Percentiles rank a stretch among this genome's conserved stretches.
Conservation (phyloP, 2,113 vertebrate species). For the Sakesphorus luctuosus region DNA sequence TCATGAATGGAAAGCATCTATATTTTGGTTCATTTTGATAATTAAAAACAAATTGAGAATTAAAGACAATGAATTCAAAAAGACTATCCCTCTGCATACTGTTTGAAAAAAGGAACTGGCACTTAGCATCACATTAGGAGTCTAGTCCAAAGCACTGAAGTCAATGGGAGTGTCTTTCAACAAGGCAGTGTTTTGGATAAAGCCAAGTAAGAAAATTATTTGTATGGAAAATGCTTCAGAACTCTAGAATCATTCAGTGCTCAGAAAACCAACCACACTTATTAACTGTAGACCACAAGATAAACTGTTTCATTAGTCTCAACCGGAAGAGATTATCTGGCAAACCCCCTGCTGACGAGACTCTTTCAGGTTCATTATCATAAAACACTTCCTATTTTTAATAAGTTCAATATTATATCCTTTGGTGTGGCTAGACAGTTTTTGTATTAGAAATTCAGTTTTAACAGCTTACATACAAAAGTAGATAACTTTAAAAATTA, state of each 20-base stretch:
- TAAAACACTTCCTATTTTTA: not conserved
- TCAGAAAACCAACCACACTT: not conserved
- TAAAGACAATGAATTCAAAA: conserved; percentile 21
- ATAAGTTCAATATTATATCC: not conserved
- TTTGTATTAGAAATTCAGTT: not conserved
- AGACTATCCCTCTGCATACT: not conserved
- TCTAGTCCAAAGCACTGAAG: not conserved
- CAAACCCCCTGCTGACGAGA: not conserved
- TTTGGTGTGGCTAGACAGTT: not conserved
- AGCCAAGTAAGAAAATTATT: not conserved
- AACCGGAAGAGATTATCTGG: conserved; percentile 13
- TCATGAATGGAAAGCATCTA: conserved; percentile 1
- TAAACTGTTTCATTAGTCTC: conserved; percentile 24
- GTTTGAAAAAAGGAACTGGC: not conserved
- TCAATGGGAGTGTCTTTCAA: not conserved
- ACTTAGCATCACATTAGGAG: not conserved
- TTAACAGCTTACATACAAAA: not conserved
- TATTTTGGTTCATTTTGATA: conserved; percentile 38
- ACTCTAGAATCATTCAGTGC: not conserved
- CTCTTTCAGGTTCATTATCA: not conserved
- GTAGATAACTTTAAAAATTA: not conserved
- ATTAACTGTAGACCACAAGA: not conserved
- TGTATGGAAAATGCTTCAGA: not conserved
- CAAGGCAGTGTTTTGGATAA: not conserved
- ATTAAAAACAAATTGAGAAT: conserved; percentile 54